Base-by-base conservation (phyloP, 2,888 invertebrate species). In the Oscheius sp. region DNA sequence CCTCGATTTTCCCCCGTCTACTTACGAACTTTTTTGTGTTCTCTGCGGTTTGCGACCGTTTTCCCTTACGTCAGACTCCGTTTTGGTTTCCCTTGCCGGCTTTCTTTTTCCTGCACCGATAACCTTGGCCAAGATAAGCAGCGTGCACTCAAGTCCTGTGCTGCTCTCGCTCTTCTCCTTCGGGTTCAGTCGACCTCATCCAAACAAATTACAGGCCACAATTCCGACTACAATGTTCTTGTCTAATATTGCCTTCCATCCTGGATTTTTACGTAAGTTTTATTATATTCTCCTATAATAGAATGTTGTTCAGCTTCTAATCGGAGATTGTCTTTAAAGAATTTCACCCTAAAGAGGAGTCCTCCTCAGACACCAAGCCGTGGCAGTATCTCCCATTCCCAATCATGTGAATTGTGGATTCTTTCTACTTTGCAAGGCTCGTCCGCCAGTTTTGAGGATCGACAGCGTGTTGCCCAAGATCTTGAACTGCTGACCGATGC, bases 51-150 rank as follows among this genome's bases (percentile, higher is more conserved):
- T 9, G 5, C 35, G 61, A 41, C 43, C 61, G 61, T n/a, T n/a
- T 41, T 43, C 21, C n/a, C 6, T 21, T 61, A 61, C 61, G 61
- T 61, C 61, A 61, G 61, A 43, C 43, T 21, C 61, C 61, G 43
- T n/a, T 61, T 61, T 49, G 66, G 66, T 66, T 66, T 66, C 66
- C 52, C 52, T 41, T 45, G 43, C 35, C 35, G 35, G 35, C 35
- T 46, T 46, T 16, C 66, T 66, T 66, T 66, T 66, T 66, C n/a
- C 66, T 66, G 66, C 66, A 66, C 66, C 66, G 66, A 66, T 66
- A 66, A 66, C 66, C 66, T 66, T 43, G 43, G 35, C 43, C 66
- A 16, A n/a, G 66, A 66, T 66, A 66, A 66, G 12, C 49, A 18
- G 64, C 29, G 29, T 66, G 66, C 66, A 56, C 58, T 69, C 69